Evolutionary conservation across 2,113 vertebrate genomes (phyloP).

Genomic region (Dromaius novaehollandiae): DNA sequence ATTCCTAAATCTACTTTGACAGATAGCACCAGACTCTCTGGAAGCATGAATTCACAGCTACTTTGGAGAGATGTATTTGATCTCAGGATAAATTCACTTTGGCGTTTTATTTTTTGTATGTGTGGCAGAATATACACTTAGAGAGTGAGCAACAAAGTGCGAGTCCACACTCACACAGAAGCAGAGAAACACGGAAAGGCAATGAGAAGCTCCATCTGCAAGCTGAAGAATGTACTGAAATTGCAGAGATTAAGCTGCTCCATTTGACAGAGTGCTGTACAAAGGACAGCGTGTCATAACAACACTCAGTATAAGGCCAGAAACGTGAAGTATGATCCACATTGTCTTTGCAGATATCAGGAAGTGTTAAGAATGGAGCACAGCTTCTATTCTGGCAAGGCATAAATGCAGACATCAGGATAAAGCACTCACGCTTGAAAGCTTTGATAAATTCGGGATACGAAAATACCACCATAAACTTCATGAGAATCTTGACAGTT

Average conservation of each 20-base stretch:
- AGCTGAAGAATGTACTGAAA: background rate
- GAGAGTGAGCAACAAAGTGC: rapidly evolving
- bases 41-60: background rate
- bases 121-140: background rate
- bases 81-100: background rate
- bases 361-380: background rate
- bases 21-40: background rate
- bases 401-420: background rate
- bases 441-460: background rate
- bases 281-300: background rate
- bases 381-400: background rate
- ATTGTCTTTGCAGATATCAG: background rate
- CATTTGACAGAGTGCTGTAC: rapidly evolving
- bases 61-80: background rate
- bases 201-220: background rate
- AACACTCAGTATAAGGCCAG: background rate
- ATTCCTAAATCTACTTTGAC: background rate
- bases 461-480: background rate
- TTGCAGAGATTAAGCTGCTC: background rate
- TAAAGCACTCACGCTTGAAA: background rate
- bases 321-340: background rate
- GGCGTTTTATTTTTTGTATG: background rate
- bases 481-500: background rate
- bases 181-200: background rate
- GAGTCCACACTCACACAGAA: background rate